Evolutionary conservation across 2,888 invertebrate genomes (phyloP), one percentile per base, ranked within the genome.

Genomic region (Odontomyia ornata): DNA sequence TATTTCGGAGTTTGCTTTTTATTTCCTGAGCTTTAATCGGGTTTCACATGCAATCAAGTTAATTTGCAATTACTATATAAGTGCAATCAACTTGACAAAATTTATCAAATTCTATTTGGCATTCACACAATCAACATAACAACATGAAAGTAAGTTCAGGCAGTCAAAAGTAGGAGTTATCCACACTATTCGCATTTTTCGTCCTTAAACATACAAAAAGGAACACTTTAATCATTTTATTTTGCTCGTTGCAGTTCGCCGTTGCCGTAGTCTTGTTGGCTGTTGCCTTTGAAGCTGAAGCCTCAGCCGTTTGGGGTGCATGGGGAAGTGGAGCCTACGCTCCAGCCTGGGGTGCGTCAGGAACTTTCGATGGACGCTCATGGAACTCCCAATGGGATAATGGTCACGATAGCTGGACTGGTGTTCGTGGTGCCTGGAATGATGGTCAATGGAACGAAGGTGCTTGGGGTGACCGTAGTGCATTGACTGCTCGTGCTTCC

Each of bases 91-190:
- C n/a, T n/a, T n/a, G n/a, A n/a, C n/a, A n/a, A n/a, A n/a, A n/a
- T n/a, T n/a, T n/a, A n/a, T n/a, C n/a, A n/a, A n/a, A n/a, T n/a
- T n/a, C n/a, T n/a, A n/a, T n/a, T n/a, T n/a, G n/a, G n/a, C n/a
- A n/a, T n/a, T n/a, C n/a, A n/a, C n/a, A n/a, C n/a, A 56, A 1
- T 43, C 36, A 67, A 67, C n/a, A 36, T 80, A 80, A 80, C 82
- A 85, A 84, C 83, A 85, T 85, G 85, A 85, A 85, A 85, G 85
- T 85, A 81, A 82, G 81, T 71, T 36, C 5, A 23, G 13, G 23
- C 11, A n/a, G 5, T 21, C 2, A 30, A 5, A 65, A 28, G 1
- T n/a, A 30, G 3, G 15, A 65, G 30, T 30, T 56, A 18, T 5
- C 13, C 23, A n/a, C n/a, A n/a, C n/a, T 3, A 52, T 18, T n/a